Evolutionary conservation across 2,888 invertebrate species (phyloP).

Genomic region (Lissocephala sabroskyi): DNA sequence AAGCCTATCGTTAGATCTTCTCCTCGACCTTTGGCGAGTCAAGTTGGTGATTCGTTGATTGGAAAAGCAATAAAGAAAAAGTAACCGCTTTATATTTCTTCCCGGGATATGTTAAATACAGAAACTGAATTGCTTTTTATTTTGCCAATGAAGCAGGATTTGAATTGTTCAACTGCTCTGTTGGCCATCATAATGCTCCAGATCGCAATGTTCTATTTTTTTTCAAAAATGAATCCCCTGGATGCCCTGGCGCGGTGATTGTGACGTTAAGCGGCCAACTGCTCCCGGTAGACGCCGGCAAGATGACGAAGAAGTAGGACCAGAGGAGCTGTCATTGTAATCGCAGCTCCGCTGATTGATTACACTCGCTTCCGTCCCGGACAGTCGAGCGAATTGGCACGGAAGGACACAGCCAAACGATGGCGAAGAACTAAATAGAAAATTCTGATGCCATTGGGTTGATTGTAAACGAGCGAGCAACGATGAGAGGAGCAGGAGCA

Average conservation of each 20-base stretch:
- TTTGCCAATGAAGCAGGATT: too few relatives aligned
- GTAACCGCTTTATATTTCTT: constrained; percentile 50
- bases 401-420: neutral
- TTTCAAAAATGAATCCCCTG: too few relatives aligned
- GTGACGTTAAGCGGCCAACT: neutral
- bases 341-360: constrained; percentile 2
- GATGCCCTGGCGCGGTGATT: neutral
- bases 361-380: constrained; percentile 1
- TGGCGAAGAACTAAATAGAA: constrained; percentile 2
- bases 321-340: neutral
- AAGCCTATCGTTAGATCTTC: too few relatives aligned
- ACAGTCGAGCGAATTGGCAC: constrained; percentile 1
- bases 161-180: too few relatives aligned
- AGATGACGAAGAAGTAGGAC: neutral
- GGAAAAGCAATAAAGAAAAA: constrained; percentile 47
- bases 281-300: neutral
- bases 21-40: too few relatives aligned
- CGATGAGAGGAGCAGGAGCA: neutral
- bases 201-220: too few relatives aligned
- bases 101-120: constrained; percentile 36
- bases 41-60: too few relatives aligned
- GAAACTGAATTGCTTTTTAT: too few relatives aligned
- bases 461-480: too few relatives aligned
- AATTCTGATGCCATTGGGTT: constrained; percentile 1
- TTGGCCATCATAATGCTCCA: neutral